Evolutionary conservation across 2,888 invertebrate genomes (phyloP), one percentile per base, ranked within the genome.

Genomic region (Pyralis farinalis): DNA sequence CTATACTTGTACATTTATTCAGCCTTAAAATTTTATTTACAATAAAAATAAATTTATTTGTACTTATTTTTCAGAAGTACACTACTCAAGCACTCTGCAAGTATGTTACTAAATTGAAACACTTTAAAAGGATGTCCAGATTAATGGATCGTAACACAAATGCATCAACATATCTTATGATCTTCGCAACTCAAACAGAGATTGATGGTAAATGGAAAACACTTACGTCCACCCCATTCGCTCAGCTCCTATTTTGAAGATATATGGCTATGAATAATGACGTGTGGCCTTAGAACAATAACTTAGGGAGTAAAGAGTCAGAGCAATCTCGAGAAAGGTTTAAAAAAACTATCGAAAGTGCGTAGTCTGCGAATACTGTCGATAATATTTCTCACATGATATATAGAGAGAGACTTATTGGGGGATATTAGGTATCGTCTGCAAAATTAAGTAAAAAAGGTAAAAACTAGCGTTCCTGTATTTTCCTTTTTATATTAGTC

Each of bases 261-360:
- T 76, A 79, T 77, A 77, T 73, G 77, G 77, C 78, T 47, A 70
- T 82, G 84, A 84, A 73, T 81, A 83, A 87, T 82, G 82, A 79
- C 63, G 62, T 71, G 69, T 76, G 79, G 63, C 69, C 74, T 63
- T 68, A 78, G 74, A 83, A 85, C 85, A 84, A 85, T 84, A 87
- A 85, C 76, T 80, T 79, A 67, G 65, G 70, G n/a, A n/a, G 49
- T 56, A 76, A 83, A 80, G 75, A 76, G 76, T 75, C 70, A 73
- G 82, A 82, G 79, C 78, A 83, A 85, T 85, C 78, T 79, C 72
- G 61, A 67, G 63, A 75, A 65, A 71, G 73, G 65, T 52, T 42
- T 42, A 50, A 51, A 63, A 67, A 67, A 63, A 60, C 51, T 64
- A 80, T 68, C 53, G 68, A 60, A 55, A 50, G 33, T 41, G 44